These are phyloP conservation scores for Equus przewalskii DNA, from an alignment of 2,113 vertebrate species.

Conservation along the genomic window DNA sequence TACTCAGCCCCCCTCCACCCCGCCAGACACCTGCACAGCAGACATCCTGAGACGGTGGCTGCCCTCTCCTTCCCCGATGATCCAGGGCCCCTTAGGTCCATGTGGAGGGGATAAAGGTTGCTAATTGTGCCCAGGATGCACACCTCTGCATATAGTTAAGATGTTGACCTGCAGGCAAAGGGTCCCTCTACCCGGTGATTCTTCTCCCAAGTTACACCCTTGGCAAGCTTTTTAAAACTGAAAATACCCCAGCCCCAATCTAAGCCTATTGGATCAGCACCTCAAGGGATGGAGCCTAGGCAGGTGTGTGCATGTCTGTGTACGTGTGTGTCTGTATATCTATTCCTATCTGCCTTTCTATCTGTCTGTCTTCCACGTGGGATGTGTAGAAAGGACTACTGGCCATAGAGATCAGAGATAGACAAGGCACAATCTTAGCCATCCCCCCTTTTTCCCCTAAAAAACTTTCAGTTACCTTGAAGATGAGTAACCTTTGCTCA, in stretches of 20 bases:
- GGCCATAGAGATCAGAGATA: background rate
- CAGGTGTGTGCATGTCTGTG: background rate
- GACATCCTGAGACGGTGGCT: background rate
- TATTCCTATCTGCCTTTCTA: background rate
- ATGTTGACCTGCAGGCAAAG: background rate
- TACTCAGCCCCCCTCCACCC: background rate
- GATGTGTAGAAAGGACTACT: background rate
- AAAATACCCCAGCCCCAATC: background rate
- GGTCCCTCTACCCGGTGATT: background rate
- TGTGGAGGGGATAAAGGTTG: fast-evolving
- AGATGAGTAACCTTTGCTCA: background rate
- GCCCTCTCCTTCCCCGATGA: background rate
- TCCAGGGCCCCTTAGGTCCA: fast-evolving
- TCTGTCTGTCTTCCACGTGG: background rate
- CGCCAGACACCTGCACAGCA: fast-evolving
- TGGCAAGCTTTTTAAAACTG: background rate
- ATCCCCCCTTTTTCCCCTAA: background rate
- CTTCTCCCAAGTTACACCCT: background rate
- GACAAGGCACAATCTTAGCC: background rate
- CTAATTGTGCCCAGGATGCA: background rate
- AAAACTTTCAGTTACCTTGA: background rate
- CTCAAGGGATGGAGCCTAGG: background rate
- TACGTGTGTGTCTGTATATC: fast-evolving
- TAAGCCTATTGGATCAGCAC: background rate
- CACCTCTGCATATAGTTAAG: background rate